Evolutionary conservation across 1,140 invertebrate species (phyloP), one percentile per base, ranked within the genome.

Genomic region (Aphidius ervi): DNA sequence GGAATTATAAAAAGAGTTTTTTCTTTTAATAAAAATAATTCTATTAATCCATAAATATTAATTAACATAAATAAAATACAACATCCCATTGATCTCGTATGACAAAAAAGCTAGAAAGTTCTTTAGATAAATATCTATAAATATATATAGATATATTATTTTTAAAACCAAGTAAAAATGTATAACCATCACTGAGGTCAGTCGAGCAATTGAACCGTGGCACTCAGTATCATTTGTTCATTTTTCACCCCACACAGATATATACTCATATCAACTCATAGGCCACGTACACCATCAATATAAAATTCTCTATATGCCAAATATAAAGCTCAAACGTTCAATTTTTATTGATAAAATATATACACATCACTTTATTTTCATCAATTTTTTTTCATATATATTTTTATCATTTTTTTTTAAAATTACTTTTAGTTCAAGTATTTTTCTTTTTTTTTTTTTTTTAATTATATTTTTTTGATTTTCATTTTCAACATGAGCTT

Each of bases 281-380:
- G 4, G 39, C 40, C 50, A 37, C 52, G 9, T 10, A 9, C 39
- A 37, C 52, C 31, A 7, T 52, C 23, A 9, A 9, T 39, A 52
- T 39, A 39, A 52, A 59, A 63, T 64, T 65, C 63, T 64, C 64
- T 50, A 67, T 67, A 64, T 65, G 60, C 54, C 43, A n/a, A 42
- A 42, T 9, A 58, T 53, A 58, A 56, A 61, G 39, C 63, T 65
- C 68, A 68, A 70, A 62, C 65, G 65, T 63, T 63, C 55, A 65
- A 60, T 73, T 74, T 73, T 74, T 71, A 72, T 73, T 68, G 66
- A 49, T 43, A 58, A 63, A 65, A n/a, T n/a, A 43, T 10, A 43
- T 41, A 54, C 69, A 67, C 71, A 73, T 71, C 73, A 66, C 65
- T 64, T 70, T 70, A 72, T 67, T 65, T 62, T 50, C 49, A 16